Evolutionary conservation across 2,888 invertebrate species (phyloP), one percentile per base, ranked within the genome.

Genomic region (Papilio elwesi): DNA sequence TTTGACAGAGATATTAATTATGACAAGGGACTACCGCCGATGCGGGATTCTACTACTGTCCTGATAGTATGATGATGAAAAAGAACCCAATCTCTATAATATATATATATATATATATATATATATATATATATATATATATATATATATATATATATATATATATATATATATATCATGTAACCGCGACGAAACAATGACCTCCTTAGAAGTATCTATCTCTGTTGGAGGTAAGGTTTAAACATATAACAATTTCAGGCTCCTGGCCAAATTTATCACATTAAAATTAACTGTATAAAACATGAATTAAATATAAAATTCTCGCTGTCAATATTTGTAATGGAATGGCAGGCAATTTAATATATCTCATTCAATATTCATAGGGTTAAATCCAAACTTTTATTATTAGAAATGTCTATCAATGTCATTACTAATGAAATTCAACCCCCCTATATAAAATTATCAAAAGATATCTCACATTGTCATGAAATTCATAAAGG

Each of bases 371-470:
- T 55, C 26, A 26, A 55, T 55, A 55, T 36, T 57, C 36, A 57
- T 57, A 7, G 57, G 36, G 13, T 38, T 57, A 8, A 13, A 38
- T 38, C 12, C 57, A 36, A 57, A 57, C 38, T 57, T 57, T 36
- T 57, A 38, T 57, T 57, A 57, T 36, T 38, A 57, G 57, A 57
- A 57, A 57, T 38, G 57, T 57, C 57, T 38, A 57, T 57, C 57
- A 57, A n/a, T 5, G 38, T 57, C 57, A 57, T 57, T 38, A n/a
- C 38, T 38, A 57, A 57, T 57, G 12, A 57, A 57, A 38, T 57
- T 38, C n/a, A 38, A 57, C n/a, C 26, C 36, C 13, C 62, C 13
- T 66, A 59, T 57, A 16, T 13, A 36, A 57, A 12, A 2, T 55
- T 55, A 16, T 12, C 8, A 38, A 38, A n/a, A 38, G 6, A 36